Conservation (phyloP, 2,888 invertebrate genomes). For the Phengaris arion region DNA sequence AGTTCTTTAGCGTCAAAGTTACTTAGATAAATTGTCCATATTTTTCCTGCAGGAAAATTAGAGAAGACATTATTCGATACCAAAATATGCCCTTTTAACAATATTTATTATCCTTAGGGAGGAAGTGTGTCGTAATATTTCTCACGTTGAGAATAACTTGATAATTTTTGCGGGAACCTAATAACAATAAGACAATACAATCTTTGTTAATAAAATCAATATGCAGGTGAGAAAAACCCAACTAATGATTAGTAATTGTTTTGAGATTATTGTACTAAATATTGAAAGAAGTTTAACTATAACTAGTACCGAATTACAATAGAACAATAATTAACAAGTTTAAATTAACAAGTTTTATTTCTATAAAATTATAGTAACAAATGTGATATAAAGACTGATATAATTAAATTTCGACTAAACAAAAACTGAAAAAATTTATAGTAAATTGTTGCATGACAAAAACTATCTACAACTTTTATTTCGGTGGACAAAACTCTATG, state of each 20-base stretch:
- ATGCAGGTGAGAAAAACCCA: neutral
- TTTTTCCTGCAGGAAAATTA: constrained; percentile 21
- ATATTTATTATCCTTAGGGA: neutral
- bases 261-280: neutral
- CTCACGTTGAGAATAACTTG: constrained; percentile 24
- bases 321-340: no score
- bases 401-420: no score
- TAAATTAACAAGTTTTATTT: no score
- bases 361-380: no score
- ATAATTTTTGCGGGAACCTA: neutral
- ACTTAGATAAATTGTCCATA: constrained; percentile 14
- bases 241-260: neutral
- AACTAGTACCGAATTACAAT: no score
- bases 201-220: constrained; percentile 6
- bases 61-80: constrained; percentile 15
- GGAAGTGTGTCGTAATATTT: constrained; percentile 24
- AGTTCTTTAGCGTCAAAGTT: neutral
- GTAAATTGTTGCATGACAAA: no score
- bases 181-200: constrained; percentile 21
- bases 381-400: no score
- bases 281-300: neutral
- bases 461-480: no score
- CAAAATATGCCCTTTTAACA: constrained; percentile 1
- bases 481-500: no score
- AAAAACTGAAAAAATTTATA: no score